Evolutionary conservation across 2,113 vertebrate genomes (phyloP), one percentile per base, ranked within the genome.

Genomic region (Ammospiza caudacuta): DNA sequence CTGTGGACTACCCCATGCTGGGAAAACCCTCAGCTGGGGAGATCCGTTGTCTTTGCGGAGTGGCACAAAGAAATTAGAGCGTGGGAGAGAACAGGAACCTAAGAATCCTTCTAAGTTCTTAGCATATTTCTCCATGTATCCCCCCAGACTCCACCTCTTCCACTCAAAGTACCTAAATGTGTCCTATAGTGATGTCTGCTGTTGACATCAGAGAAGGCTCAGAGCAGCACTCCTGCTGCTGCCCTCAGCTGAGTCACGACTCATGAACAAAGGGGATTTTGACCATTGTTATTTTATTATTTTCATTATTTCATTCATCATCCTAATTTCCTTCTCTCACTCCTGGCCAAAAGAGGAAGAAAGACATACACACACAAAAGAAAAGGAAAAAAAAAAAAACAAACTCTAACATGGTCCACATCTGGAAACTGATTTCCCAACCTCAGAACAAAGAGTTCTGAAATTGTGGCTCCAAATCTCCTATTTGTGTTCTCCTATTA

Each of bases 281-380:
- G 82, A 94, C 92, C 93, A 95, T 91, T 97, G 94, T 94, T 97
- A 90, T 94, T 95, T 95, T 96, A 92, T 97, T 97, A 96, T 97
- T 97, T 96, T 97, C 92, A 94, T 97, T 95, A 97, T 97, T 97
- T 96, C 93, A 97, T 97, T 97, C 96, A 97, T 97, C 94, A 95
- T 96, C 90, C 79, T 97, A 94, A 96, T 96, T 96, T 92, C 44
- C 66, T 73, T 66, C 86, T 95, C 92, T 95, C 92, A 87, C 91
- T 87, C 79, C 69, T 70, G 80, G 75, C 92, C 91, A 96, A 83
- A 87, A 87, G 83, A 83, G 83, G 95, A 78, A 79, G 94, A 93
- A 17, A 87, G 15, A 64, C 67, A 80, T 6, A 76, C 70, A 81
- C 31, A 84, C 25, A 92, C 69, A 92, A n/a, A 94, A 75, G 5